Evolutionary conservation across 2,113 vertebrate genomes (phyloP).

Genomic region (Ellobius talpinus): DNA sequence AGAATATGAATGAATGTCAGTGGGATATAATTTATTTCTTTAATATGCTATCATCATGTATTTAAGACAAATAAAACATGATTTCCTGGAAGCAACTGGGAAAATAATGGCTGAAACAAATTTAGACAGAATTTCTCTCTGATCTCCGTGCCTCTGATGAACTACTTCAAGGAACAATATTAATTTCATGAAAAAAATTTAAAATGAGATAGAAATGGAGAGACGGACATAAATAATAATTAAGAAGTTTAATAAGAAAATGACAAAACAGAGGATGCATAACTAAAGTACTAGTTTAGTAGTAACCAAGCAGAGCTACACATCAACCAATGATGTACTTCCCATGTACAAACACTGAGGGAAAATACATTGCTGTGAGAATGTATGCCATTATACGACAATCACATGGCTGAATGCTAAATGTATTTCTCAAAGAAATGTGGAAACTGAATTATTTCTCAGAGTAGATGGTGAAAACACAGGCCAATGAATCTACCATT

Average conservation of each 20-base stretch:
- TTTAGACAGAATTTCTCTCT: slow-evolving; percentile 45
- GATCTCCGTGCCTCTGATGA: slow-evolving; percentile 19
- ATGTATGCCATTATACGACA: background rate
- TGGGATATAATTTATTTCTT: slow-evolving; percentile 77
- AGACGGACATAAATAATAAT: slow-evolving; percentile 46
- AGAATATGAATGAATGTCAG: slow-evolving; percentile 75
- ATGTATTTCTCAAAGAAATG: slow-evolving; percentile 5
- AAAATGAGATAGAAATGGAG: background rate
- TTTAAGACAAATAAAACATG: slow-evolving; percentile 76
- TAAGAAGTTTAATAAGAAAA: background rate
- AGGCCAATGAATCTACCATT: background rate
- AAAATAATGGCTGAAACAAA: slow-evolving; percentile 75
- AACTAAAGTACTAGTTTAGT: background rate
- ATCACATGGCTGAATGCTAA: background rate
- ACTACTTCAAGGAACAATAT: slow-evolving; percentile 2
- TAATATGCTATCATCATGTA: slow-evolving; percentile 77
- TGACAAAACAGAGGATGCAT: background rate
- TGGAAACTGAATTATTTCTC: background rate
- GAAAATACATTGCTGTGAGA: background rate
- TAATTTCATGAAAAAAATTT: background rate
- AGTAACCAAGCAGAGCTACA: background rate
- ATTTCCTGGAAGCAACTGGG: slow-evolving; percentile 71
- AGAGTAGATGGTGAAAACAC: background rate
- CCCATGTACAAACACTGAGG: background rate
- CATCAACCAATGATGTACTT: background rate